These are phyloP conservation scores for Benthosema pterotum DNA, from an alignment of 2,797 vertebrate species.

Conservation along the genomic window DNA sequence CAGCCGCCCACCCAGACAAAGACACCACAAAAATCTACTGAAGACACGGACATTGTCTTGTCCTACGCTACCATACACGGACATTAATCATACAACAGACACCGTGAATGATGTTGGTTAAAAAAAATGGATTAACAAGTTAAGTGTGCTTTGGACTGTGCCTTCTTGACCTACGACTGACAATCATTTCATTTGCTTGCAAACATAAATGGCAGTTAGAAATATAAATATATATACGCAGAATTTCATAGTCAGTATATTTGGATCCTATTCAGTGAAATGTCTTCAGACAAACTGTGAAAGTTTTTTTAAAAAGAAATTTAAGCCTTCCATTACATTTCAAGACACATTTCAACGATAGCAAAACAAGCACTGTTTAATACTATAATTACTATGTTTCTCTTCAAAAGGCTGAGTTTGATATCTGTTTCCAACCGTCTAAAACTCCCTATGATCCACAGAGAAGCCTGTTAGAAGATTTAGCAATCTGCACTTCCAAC, in stretches of 20 bases:
- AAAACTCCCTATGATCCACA: constrained; percentile 2
- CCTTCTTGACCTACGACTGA: constrained; percentile 59
- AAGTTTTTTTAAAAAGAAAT: not conserved
- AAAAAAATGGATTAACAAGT: constrained; percentile 74
- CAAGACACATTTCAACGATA: not conserved
- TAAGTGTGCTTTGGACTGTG: constrained; percentile 71
- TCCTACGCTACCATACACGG: constrained; percentile 55
- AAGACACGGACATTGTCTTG: constrained; percentile 68
- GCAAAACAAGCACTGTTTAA: not conserved
- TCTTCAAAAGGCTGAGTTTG: not conserved
- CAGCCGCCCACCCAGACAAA: constrained; percentile 66
- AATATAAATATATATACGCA: constrained; percentile 5
- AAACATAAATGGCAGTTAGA: constrained; percentile 40
- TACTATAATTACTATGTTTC: constrained; percentile 1
- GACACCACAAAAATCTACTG: constrained; percentile 52
- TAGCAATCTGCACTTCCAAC: constrained; percentile 42
- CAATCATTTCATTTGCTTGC: constrained; percentile 40
- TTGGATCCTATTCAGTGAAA: not conserved
- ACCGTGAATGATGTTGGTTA: constrained; percentile 57
- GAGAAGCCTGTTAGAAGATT: constrained; percentile 1
- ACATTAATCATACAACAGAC: constrained; percentile 75
- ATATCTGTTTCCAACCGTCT: constrained; percentile 13
- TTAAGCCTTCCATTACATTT: not conserved
- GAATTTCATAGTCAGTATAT: not conserved
- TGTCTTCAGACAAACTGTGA: not conserved